Base-by-base conservation (phyloP, 2,888 invertebrate species). In the Ichneumoninae sp. region DNA sequence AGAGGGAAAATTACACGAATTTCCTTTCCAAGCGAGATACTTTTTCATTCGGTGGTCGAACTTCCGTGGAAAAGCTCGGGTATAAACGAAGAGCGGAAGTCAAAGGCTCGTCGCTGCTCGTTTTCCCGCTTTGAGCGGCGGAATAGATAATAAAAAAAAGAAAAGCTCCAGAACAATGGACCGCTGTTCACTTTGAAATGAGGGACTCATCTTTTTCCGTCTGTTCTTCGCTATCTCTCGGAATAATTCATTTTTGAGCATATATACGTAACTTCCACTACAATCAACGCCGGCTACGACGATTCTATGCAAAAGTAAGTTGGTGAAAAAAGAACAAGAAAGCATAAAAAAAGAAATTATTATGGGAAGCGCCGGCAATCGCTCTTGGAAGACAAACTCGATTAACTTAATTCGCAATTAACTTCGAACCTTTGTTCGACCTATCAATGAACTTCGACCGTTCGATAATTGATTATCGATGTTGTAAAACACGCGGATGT, bases 381-480 rank as follows among this genome's bases (percentile, higher is more conserved):
- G 16, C 10, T 7, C 63, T 16, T 5, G 8, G 66, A 65, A 36
- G 65, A 36, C 33, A 75, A 76, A 66, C 66, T 76, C 66, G 52
- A 54, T 66, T 66, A 52, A 22, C 22, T 30, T n/a, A 6, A 63
- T 33, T 50, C 66, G 57, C 66, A 52, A 81, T 74, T 69, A 47
- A 71, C 47, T 63, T 54, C 47, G 36, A 36, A 71, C 65, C 22
- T 54, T 71, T 71, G n/a, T 65, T 10, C 13, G 19, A 52, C 52
- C 71, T 52, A 36, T 52, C 22, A 47, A 63, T 26, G 40, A 50
- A 60, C 26, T 47, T 26, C 6, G 10, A 2, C 33, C 33, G 33
- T 30, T 19, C 30, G 63, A 78, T 83, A 81, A 85, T 83, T 83
- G 69, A 80, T 85, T 81, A 85, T 85, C 69, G 85, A 85, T 74